Evolutionary conservation across 2,888 invertebrate genomes (phyloP), one percentile per base, ranked within the genome.

Genomic region (Portevinia maculata): DNA sequence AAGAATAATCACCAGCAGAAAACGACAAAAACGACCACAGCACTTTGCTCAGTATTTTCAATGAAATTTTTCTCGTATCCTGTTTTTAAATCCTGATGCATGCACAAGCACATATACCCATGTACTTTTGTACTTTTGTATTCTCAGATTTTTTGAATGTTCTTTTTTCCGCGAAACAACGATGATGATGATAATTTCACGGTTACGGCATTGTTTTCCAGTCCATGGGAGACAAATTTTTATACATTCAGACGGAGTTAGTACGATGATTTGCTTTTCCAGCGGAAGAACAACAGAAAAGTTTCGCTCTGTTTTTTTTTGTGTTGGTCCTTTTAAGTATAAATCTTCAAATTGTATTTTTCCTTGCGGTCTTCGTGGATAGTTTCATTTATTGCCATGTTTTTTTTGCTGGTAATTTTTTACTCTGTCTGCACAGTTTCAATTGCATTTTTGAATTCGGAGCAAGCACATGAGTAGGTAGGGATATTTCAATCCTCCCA

Each of bases 401-500:
- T 64, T 62, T 46, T 41, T 37, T 3, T 44, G 19, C 13, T 4
- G 2, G 46, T 39, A 19, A 9, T 48, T 48, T 50, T 41, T 30
- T 34, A 13, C 52, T 28, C 37, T 17, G 79, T 65, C 79, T 60
- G 44, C 32, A 50, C 21, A 53, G 55, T 69, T 79, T 69, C 74
- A 74, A 79, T 79, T 79, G 79, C 74, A 74, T 74, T 79, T 73
- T 55, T 19, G 69, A 73, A 74, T 74, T 55, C 74, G 62, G 60
- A 67, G 55, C 65, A 30, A 52, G 30, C 30, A 65, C 41, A 41
- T 13, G 37, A 71, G 57, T 67, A 65, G 21, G 30, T 15, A 44
- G 32, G 34, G 28, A 37, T 53, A 55, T 48, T 69, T 53, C 46
- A 60, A 32, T 69, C 39, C 60, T 48, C 44, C 62, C 41, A 69